Evolutionary conservation across 2,888 invertebrate genomes (phyloP).

Genomic region (Tetragonisca angustula): DNA sequence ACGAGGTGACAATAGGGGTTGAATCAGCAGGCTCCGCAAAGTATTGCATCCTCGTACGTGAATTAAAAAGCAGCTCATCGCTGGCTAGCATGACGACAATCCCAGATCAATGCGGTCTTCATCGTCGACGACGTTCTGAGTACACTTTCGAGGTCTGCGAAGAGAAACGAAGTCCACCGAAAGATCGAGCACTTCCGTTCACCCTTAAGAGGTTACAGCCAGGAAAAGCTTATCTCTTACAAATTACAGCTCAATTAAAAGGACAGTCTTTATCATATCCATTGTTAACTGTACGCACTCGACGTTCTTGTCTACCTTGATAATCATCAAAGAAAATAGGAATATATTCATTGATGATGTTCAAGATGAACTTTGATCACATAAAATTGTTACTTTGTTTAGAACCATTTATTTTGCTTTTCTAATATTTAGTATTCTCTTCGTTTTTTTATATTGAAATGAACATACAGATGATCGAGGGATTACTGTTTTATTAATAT

Average conservation of each 20-base stretch:
- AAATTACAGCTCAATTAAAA: constrained; percentile 78
- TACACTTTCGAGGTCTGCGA: constrained; percentile 77
- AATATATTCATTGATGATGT: constrained; percentile 40
- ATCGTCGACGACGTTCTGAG: constrained; percentile 78
- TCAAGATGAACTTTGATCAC: not conserved
- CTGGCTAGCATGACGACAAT: constrained; percentile 72
- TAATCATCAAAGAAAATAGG: constrained; percentile 37
- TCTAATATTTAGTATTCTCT: not conserved
- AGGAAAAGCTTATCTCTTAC: constrained; percentile 77
- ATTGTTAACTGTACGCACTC: constrained; percentile 76
- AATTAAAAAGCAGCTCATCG: constrained; percentile 71
- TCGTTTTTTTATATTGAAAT: not conserved
- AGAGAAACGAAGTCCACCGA: constrained; percentile 74
- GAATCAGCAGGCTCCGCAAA: constrained; percentile 79
- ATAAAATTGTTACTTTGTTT: not conserved
- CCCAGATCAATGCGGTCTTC: constrained; percentile 77
- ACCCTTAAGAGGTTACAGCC: constrained; percentile 77
- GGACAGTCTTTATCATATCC: constrained; percentile 79
- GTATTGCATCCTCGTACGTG: constrained; percentile 78
- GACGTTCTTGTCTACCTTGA: constrained; percentile 72
- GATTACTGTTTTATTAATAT: not conserved
- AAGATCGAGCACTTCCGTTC: constrained; percentile 74
- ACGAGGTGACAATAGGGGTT: constrained; percentile 79
- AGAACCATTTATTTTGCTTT: not conserved
- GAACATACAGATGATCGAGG: not conserved